Evolutionary conservation across 2,113 vertebrate species (phyloP), one percentile per base, ranked within the genome.

Genomic region (Poeciliopsis prolifica): DNA sequence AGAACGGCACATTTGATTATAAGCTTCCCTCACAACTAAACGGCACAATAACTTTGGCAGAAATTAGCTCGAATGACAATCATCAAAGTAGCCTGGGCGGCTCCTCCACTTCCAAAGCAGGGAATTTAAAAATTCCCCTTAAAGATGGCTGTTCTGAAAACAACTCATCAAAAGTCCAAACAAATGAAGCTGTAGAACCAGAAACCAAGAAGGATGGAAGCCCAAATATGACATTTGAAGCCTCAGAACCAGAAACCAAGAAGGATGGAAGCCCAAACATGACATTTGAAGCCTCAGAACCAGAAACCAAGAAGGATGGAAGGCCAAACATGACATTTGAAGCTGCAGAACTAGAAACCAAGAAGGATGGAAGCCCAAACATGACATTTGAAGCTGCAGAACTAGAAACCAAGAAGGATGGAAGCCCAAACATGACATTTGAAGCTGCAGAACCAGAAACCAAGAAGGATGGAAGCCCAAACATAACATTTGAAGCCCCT

Each of bases 1-100:
- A 84, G 29, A 87, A 81, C 42, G 73, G 71, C 72, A 86, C 83
- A 0, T 87, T 88, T 3, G 80, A 87, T 11, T 62, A 58, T 26
- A 75, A 79, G 66, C 28, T 64, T n/a, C 6, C 42, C 5, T 19
- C 65, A 11, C 62, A 83, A 29, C 70, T 78, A 29, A 83, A 85
- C 31, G 48, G 62, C 63, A 86, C 82, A 1, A 66, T 82, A 26
- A 82, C 68, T 17, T 44, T 81, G 24, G 82, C 84, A 22, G 81
- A 89, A 51, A 72, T 13, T 0, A 73, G 62, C 26, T 61, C 68
- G 1, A 70, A 44, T 17, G 6, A 76, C n/a, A 10, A 17, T 63
- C 62, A 0, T 2, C 74, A 54, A 0, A 67, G 37, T 15, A 54
- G 68, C 26, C 8, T 70, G 0, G 82, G 70, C 0, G 64, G 60